phyloP scores from a whole-genome alignment of 2,888 invertebrate genomes.

The Calephelis perditalis region DNA sequence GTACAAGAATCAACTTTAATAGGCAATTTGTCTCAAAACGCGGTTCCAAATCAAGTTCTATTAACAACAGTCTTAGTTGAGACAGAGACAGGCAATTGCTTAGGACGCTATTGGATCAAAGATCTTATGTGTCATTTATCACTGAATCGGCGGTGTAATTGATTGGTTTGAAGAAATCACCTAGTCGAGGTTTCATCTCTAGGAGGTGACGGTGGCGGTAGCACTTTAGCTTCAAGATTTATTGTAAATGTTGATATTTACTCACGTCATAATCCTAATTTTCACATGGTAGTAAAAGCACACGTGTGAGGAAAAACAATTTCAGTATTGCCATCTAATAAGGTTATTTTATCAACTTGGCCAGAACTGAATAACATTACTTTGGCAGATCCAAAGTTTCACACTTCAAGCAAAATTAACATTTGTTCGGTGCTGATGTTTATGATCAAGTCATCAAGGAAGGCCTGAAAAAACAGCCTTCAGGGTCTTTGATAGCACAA shows the following conservation, averaged over 20 bases:
- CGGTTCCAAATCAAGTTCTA: neutral
- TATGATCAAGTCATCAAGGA: neutral
- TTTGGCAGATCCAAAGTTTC: neutral
- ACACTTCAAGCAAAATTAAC: neutral
- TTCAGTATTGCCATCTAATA: neutral
- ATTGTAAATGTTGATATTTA: neutral
- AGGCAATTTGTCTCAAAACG: neutral
- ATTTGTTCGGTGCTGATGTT: neutral
- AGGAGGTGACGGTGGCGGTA: neutral
- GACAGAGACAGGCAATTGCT: neutral
- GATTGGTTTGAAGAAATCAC: neutral
- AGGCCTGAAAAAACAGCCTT: neutral
- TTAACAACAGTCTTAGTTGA: neutral
- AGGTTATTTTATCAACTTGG: neutral
- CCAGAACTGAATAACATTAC: neutral
- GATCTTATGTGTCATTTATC: neutral
- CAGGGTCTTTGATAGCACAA: neutral
- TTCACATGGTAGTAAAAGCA: neutral
- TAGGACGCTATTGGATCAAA: neutral
- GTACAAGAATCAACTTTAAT: neutral
- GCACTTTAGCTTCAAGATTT: neutral
- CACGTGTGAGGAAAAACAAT: neutral
- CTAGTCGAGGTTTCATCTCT: neutral
- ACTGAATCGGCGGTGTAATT: constrained; percentile 1
- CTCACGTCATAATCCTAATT: neutral